These are phyloP conservation scores for Beroe ovata DNA, from an alignment of 37 sponge, comb jelly and placozoan species.

Conservation along the genomic window DNA sequence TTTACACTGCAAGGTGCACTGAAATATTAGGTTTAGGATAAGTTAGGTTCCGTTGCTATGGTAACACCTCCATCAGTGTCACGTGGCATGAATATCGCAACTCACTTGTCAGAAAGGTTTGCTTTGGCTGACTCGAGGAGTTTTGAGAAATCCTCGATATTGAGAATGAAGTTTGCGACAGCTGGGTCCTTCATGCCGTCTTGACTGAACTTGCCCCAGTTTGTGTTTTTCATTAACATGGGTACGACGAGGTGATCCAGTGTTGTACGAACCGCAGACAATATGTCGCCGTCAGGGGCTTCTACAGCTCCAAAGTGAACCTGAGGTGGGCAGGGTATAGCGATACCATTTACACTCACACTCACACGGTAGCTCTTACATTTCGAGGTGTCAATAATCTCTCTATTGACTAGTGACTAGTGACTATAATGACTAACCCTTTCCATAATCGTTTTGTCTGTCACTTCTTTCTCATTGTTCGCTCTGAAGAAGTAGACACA, in stretches of 20 bases:
- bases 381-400: too few relatives aligned
- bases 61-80: too few relatives aligned
- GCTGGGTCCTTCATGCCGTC: conserved; percentile 66
- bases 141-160: conserved; percentile 78
- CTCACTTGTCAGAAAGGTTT: conserved; percentile 76
- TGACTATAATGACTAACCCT: conserved; percentile 64
- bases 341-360: too few relatives aligned
- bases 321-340: too few relatives aligned
- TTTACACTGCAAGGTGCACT: conserved; percentile 39
- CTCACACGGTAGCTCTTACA: too few relatives aligned
- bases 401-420: too few relatives aligned
- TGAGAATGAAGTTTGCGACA: conserved; percentile 81
- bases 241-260: conserved; percentile 81
- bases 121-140: conserved; percentile 89
- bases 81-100: neutral
- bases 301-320: conserved; percentile 77
- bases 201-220: conserved; percentile 78
- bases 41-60: too few relatives aligned
- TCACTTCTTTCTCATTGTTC: conserved; percentile 72
- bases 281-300: conserved; percentile 80
- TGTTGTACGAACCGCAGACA: conserved; percentile 82
- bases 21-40: conserved; percentile 22
- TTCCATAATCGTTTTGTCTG: conserved; percentile 76
- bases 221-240: conserved; percentile 72
- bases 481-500: conserved; percentile 87